phyloP scores from a whole-genome alignment of 2,113 vertebrate genomes.

The Potamarius usumacintae region DNA sequence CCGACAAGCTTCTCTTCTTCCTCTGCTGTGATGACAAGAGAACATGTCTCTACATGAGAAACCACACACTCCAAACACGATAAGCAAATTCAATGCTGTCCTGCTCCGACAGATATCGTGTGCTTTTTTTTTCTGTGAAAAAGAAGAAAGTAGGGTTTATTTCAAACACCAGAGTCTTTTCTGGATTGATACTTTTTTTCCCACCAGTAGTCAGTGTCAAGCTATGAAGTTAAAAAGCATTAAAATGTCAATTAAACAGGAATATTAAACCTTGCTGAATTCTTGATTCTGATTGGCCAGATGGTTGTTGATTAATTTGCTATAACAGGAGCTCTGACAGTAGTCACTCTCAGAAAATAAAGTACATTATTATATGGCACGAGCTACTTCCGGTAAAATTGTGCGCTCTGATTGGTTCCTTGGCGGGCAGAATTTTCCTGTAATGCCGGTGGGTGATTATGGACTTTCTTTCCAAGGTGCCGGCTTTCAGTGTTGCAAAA shows the following conservation, averaged over 20 bases:
- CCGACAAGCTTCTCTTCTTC: conserved; percentile 22
- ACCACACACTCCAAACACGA: background rate
- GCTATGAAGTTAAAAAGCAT: background rate
- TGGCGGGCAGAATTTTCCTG: too few relatives aligned
- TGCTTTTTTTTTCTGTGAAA: background rate
- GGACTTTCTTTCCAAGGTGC: too few relatives aligned
- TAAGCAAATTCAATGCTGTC: background rate
- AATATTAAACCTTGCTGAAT: background rate
- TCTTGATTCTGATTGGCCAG: background rate
- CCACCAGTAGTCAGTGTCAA: background rate
- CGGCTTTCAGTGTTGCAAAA: too few relatives aligned
- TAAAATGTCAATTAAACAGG: background rate
- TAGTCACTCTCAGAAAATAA: too few relatives aligned
- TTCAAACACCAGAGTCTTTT: background rate
- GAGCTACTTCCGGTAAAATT: too few relatives aligned
- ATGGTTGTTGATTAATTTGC: background rate
- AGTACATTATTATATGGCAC: too few relatives aligned
- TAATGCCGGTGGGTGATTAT: too few relatives aligned
- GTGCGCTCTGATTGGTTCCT: too few relatives aligned
- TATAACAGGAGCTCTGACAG: background rate
- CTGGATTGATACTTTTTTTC: background rate
- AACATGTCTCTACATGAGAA: conserved; percentile 13
- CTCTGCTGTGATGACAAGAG: conserved; percentile 1
- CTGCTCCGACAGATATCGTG: background rate
- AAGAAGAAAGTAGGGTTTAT: background rate